phyloP scores from a whole-genome alignment of 2,888 invertebrate genomes.

The Itoplectis maculator region DNA sequence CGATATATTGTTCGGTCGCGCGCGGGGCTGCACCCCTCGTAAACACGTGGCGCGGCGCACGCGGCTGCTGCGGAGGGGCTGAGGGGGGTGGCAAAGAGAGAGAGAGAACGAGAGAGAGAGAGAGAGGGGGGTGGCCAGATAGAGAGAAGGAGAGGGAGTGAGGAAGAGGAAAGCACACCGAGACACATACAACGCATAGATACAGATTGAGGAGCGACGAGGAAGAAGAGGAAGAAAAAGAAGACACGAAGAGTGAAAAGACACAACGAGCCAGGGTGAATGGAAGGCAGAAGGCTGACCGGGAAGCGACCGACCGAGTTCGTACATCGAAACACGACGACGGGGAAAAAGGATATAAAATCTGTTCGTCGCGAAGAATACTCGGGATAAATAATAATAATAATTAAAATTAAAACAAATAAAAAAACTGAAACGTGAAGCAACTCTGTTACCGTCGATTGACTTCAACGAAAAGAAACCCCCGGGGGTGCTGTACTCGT shows the following conservation, averaged over 20 bases:
- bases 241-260: slow-evolving; percentile 38
- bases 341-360: slow-evolving; percentile 44
- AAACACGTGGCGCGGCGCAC: slow-evolving; percentile 80
- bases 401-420: slow-evolving; percentile 3
- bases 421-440: slow-evolving; percentile 11
- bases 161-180: slow-evolving; percentile 47
- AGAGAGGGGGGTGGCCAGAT: slow-evolving; percentile 64
- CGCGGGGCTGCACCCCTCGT: slow-evolving; percentile 66
- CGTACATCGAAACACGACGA: slow-evolving; percentile 18
- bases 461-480: not conserved
- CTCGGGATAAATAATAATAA: slow-evolving; percentile 11
- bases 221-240: slow-evolving; percentile 49
- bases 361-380: slow-evolving; percentile 28
- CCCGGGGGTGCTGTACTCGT: slow-evolving; percentile 20
- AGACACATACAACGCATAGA: slow-evolving; percentile 22
- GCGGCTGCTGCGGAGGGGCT: slow-evolving; percentile 68
- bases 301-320: slow-evolving; percentile 33
- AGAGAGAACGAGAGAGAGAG: too few species aligned
- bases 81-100: slow-evolving; percentile 64
- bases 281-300: slow-evolving; percentile 41
- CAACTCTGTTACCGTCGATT: slow-evolving; percentile 27
- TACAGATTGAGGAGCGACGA: slow-evolving; percentile 63
- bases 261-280: slow-evolving; percentile 55
- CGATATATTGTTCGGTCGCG: slow-evolving; percentile 44
- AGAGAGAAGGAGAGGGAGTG: slow-evolving; percentile 59